phyloP scores from a whole-genome alignment of 2,888 invertebrate genomes.

The Parelbella ahira region DNA sequence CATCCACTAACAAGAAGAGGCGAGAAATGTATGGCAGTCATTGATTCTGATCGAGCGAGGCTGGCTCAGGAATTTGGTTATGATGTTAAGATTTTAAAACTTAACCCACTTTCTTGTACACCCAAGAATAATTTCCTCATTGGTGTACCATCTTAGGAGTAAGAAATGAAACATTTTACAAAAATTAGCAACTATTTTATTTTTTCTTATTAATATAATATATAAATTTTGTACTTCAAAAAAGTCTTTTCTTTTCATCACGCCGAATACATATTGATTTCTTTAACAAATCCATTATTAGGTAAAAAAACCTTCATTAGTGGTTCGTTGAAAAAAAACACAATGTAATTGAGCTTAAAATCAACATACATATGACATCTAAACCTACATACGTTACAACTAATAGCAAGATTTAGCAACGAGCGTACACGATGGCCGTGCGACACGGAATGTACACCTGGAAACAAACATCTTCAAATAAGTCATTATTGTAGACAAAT shows the following conservation, averaged over 20 bases:
- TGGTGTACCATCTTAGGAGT: conserved; percentile 65
- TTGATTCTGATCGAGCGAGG: conserved; percentile 91
- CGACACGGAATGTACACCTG: conserved; percentile 88
- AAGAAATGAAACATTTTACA: conserved; percentile 25
- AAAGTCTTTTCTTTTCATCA: conserved; percentile 29
- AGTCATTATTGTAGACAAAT: too few relatives aligned
- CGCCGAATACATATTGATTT: conserved; percentile 1
- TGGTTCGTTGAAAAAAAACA: conserved; percentile 9
- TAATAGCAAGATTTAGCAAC: conserved; percentile 27
- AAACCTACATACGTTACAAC: conserved; percentile 1
- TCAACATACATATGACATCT: conserved; percentile 11
- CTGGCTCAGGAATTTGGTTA: conserved; percentile 89
- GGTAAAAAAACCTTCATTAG: conserved; percentile 10
- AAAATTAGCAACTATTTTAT: conserved; percentile 27
- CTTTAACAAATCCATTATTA: conserved; percentile 11
- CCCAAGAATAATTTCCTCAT: conserved; percentile 95
- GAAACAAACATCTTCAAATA: conserved; percentile 50
- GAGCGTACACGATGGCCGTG: conserved; percentile 84
- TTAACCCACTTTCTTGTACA: conserved; percentile 91
- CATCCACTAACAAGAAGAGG: conserved; percentile 88
- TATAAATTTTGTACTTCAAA: conserved; percentile 30
- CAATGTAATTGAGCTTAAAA: conserved; percentile 11
- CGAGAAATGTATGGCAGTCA: conserved; percentile 90
- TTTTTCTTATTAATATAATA: conserved; percentile 29
- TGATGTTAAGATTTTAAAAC: conserved; percentile 85